Conservation (phyloP, 2,888 invertebrate species). For the Rutpela maculata region DNA sequence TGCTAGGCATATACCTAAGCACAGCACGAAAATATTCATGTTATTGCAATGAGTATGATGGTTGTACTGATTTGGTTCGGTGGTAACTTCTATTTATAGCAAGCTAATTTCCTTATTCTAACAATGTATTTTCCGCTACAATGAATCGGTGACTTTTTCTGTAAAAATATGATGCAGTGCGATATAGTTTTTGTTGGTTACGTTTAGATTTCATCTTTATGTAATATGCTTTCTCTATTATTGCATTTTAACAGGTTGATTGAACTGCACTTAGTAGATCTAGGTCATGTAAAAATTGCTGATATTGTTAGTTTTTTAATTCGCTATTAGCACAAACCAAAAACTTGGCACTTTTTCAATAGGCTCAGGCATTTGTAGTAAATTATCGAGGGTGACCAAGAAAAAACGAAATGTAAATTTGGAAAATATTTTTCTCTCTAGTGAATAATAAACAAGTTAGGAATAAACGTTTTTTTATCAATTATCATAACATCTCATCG, state of each 20-base stretch:
- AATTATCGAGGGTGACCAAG: background rate
- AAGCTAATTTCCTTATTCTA: conserved; percentile 56
- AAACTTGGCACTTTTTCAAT: background rate
- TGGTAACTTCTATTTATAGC: conserved; percentile 65
- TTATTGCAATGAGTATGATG: conserved; percentile 54
- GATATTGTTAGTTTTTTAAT: background rate
- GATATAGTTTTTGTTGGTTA: conserved; percentile 61
- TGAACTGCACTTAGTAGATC: conserved; percentile 50
- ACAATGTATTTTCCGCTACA: conserved; percentile 64
- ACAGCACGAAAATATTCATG: conserved; percentile 68
- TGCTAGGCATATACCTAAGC: conserved; percentile 67
- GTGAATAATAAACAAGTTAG: too few species aligned
- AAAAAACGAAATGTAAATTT: too few species aligned
- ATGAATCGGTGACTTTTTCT: conserved; percentile 58
- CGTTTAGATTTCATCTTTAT: conserved; percentile 67
- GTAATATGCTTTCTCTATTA: conserved; percentile 70
- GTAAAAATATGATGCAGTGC: conserved; percentile 58
- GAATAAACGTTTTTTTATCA: too few species aligned
- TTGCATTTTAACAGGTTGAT: conserved; percentile 67
- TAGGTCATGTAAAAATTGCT: conserved; percentile 31
- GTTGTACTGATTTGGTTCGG: conserved; percentile 52
- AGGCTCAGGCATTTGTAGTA: background rate
- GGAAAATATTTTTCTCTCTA: too few species aligned
- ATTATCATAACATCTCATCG: too few species aligned
- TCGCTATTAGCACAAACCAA: background rate